Conservation (phyloP, 64 coral and sea anemone species). For the Actinia equina region DNA sequence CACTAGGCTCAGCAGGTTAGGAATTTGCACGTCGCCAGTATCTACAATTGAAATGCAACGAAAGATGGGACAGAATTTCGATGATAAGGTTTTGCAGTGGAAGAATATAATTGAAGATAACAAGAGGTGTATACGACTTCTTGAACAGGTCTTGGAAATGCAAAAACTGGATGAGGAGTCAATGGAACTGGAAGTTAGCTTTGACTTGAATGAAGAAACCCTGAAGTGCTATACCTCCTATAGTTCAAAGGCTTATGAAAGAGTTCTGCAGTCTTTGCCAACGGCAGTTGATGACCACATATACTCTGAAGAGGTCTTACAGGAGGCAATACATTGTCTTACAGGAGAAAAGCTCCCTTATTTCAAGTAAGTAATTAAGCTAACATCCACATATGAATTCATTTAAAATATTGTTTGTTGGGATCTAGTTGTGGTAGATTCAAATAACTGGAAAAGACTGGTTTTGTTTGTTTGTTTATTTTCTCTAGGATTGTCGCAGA, state of each 20-base stretch:
- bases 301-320: background rate
- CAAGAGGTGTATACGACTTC: background rate
- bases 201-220: conserved; percentile 28
- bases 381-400: no score
- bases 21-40: conserved; percentile 42
- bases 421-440: no score
- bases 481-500: no score
- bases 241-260: conserved; percentile 1
- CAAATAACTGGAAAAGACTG: no score
- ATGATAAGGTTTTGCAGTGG: conserved; percentile 23
- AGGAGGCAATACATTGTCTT: background rate
- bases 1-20: conserved; percentile 5
- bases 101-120: conserved; percentile 25
- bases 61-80: conserved; percentile 27
- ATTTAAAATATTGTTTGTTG: no score
- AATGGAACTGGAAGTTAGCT: conserved; percentile 7
- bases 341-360: background rate
- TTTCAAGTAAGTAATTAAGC: no score
- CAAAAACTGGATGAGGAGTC: conserved; percentile 2
- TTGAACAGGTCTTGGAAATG: conserved; percentile 12
- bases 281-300: background rate
- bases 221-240: background rate
- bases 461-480: no score
- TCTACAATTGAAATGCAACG: background rate
- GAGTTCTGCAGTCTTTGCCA: background rate